Percentiles rank a stretch among this genome's conserved stretches.
Conservation (phyloP, 2,113 vertebrate genomes). For the Morphnarchus princeps region DNA sequence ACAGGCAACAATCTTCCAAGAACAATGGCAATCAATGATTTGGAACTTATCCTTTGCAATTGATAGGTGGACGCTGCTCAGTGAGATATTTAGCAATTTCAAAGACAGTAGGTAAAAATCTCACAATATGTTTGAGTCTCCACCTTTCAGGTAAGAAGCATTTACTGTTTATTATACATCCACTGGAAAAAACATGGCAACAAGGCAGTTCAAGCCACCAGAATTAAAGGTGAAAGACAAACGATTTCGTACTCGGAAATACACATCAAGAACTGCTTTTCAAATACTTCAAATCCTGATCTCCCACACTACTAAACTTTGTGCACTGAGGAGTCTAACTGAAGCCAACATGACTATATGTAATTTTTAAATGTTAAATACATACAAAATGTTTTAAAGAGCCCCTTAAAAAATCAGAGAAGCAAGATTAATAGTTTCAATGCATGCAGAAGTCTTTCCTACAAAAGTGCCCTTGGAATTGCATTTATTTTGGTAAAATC, state of each 20-base stretch:
- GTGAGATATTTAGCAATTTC: not conserved
- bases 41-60: not conserved
- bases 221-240: not conserved
- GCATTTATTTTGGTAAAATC: conserved; percentile 1
- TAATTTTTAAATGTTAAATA: not conserved
- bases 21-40: not conserved
- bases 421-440: not conserved
- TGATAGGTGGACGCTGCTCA: not conserved
- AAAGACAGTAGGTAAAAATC: not conserved
- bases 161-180: not conserved
- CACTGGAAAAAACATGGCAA: not conserved
- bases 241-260: not conserved
- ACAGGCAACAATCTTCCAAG: not conserved
- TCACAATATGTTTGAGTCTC: not conserved
- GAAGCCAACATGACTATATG: not conserved
- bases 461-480: not conserved
- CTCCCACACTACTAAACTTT: not conserved
- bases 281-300: not conserved
- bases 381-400: not conserved
- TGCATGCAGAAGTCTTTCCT: not conserved
- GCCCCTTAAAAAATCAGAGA: not conserved
- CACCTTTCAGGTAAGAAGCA: not conserved
- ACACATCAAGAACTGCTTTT: not conserved
- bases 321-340: not conserved
- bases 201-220: not conserved